Evolutionary conservation across 2,888 invertebrate species (phyloP), one percentile per base, ranked within the genome.

Genomic region (Luperina testacea): DNA sequence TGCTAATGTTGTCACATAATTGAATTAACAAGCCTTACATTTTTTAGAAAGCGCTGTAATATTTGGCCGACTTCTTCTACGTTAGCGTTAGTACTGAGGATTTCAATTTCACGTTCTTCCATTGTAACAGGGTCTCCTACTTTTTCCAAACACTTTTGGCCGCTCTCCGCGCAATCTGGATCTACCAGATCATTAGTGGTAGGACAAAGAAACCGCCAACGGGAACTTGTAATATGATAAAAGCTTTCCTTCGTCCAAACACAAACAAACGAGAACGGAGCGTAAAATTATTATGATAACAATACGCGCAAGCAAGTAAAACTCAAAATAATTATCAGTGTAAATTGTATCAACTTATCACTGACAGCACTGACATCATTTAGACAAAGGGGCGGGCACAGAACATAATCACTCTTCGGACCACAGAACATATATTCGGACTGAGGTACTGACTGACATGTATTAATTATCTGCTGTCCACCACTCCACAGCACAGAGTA

Each of bases 21-120:
- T 81, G 17, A 81, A 83, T 73, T 82, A 86, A 53, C 32, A 71
- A 74, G n/a, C 86, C 94, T 89, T 86, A 96, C 96, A 83, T 90
- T 92, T 89, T 92, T 92, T 48, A 96, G 77, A 90, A 96, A 96
- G 32, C 85, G 86, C 67, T 92, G 85, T 74, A 96, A 83, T 68
- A 95, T 88, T 89, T 85, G 77, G 42, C 85, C 77, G n/a, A 95
- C 87, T 86, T 94, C 90, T 70, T 92, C 90, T 38, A 92, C 71
- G 74, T 92, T 90, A 65, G 92, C 89, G 69, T 92, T 91, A 69
- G 87, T 89, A 84, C 89, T 92, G 72, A 96, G 89, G 73, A 93
- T 83, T 87, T 93, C 93, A 72, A 96, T 94, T 89, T 95, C 95
- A 70, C 88, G 91, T 75, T 95, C 96, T 76, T 96, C 94, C 96